Evolutionary conservation across 2,888 invertebrate species (phyloP).

Genomic region (Unio delphinus): DNA sequence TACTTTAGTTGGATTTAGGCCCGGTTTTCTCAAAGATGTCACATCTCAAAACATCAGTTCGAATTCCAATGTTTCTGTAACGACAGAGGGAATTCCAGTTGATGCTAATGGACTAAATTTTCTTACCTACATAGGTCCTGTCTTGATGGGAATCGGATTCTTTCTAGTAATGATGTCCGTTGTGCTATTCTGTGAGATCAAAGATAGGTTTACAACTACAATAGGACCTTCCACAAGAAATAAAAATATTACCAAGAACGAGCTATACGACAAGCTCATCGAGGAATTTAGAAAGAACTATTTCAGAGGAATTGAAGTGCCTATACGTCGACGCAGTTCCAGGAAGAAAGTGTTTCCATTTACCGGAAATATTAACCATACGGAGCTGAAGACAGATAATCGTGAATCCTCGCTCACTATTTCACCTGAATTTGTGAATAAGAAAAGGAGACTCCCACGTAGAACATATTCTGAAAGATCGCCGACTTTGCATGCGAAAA

Average conservation of each 20-base stretch:
- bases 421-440: constrained; percentile 16
- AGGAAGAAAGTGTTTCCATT: constrained; percentile 25
- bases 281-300: constrained; percentile 53
- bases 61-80: constrained; percentile 7
- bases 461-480: constrained; percentile 20
- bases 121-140: constrained; percentile 95
- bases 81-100: constrained; percentile 11
- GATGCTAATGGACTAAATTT: constrained; percentile 25
- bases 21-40: constrained; percentile 13
- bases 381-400: constrained; percentile 19
- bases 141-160: constrained; percentile 97
- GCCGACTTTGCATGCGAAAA: constrained; percentile 17
- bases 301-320: constrained; percentile 55
- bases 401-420: constrained; percentile 18
- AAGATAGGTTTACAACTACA: constrained; percentile 91
- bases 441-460: constrained; percentile 22
- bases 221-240: constrained; percentile 79
- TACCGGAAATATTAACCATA: constrained; percentile 23
- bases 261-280: constrained; percentile 55
- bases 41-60: too few relatives aligned
- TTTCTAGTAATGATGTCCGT: constrained; percentile 97
- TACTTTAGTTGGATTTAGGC: constrained; percentile 52
- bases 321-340: constrained; percentile 25
- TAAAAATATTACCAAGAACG: constrained; percentile 37
- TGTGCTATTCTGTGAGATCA: constrained; percentile 98